phyloP scores from a whole-genome alignment of 2,888 invertebrate species.

The Troides aeacus region DNA sequence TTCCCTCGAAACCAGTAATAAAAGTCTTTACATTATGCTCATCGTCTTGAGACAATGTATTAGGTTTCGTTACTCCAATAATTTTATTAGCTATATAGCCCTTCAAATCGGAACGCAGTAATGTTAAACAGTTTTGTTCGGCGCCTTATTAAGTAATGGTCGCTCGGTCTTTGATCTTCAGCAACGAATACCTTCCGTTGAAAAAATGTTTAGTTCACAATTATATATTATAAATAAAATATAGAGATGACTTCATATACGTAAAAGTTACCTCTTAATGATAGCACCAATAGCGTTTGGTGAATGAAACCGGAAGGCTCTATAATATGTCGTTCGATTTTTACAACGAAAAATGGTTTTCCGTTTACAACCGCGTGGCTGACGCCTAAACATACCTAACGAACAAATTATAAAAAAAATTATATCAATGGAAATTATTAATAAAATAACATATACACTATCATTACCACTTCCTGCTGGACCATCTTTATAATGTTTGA shows the following conservation, averaged over 20 bases:
- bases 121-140: constrained; percentile 1
- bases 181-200: no score
- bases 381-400: constrained; percentile 75
- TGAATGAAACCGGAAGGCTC: constrained; percentile 77
- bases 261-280: constrained; percentile 65
- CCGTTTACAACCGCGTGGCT: constrained; percentile 75
- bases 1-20: no score
- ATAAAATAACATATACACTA: no score
- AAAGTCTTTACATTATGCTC: not conserved
- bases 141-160: not conserved
- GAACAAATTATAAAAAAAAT: constrained; percentile 8
- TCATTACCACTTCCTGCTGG: no score
- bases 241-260: constrained; percentile 1
- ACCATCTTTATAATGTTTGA: no score
- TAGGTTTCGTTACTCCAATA: no score
- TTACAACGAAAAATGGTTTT: constrained; percentile 75
- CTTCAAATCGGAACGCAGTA: no score
- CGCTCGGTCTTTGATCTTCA: no score
- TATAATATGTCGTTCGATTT: constrained; percentile 79
- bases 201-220: no score
- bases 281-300: constrained; percentile 77
- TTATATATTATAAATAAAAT: constrained; percentile 11
- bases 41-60: not conserved
- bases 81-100: no score
- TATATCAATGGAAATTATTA: not conserved